These are phyloP conservation scores for Ptychochromis oligacanthus DNA, from an alignment of 2,113 vertebrate genomes.

Conservation along the genomic window DNA sequence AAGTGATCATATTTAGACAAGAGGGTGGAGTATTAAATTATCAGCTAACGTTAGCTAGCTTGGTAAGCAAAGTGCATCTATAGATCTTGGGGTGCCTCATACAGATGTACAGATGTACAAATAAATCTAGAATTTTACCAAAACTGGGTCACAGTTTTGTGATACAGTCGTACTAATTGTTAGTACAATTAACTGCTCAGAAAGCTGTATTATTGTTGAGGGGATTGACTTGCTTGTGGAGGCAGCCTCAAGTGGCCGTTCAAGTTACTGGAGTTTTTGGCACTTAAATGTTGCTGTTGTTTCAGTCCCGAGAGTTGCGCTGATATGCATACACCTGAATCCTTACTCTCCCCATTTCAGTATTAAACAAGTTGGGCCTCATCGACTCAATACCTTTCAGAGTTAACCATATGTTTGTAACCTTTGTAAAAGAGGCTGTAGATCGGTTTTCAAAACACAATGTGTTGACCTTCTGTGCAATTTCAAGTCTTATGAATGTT, in stretches of 20 bases:
- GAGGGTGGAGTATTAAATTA: no score
- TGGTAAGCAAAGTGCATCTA: no score
- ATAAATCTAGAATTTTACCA: no score
- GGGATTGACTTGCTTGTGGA: neutral
- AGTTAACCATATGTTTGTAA: slow-evolving; percentile 3
- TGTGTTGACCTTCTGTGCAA: neutral
- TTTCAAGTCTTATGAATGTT: slow-evolving; percentile 2
- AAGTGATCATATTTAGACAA: no score
- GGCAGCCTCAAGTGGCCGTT: neutral
- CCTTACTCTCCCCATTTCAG: neutral
- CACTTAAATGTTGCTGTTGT: neutral
- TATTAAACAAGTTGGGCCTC: neutral
- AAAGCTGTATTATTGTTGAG: no score
- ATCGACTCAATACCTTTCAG: neutral
- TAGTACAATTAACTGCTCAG: no score
- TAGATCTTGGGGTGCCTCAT: no score
- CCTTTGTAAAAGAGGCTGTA: neutral
- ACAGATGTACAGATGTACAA: no score
- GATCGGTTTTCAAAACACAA: neutral
- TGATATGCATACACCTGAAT: neutral
- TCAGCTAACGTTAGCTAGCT: no score
- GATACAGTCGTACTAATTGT: no score
- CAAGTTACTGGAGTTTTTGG: neutral
- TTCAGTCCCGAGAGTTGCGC: no score
- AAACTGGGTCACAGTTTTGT: no score